Percentiles rank a stretch among this genome's conserved stretches.
These are phyloP conservation scores for Cantharis flavilabris DNA, from an alignment of 2,888 invertebrate species.

Conservation along the genomic window DNA sequence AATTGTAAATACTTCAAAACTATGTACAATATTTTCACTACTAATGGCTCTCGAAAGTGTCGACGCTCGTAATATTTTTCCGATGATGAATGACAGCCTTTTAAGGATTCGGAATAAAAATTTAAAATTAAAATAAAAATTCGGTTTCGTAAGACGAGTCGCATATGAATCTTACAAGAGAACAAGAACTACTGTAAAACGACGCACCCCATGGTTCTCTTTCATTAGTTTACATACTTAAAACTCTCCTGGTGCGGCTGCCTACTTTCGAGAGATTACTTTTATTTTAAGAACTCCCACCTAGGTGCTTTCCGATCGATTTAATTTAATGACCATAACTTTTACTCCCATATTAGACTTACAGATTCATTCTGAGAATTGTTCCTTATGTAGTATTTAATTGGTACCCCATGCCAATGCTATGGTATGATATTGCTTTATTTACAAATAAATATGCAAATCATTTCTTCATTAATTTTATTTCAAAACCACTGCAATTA, in stretches of 20 bases:
- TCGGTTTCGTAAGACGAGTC: neutral
- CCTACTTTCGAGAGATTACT: constrained; percentile 43
- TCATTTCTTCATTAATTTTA: neutral
- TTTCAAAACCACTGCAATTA: neutral
- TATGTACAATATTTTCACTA: neutral
- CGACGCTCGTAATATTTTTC: neutral
- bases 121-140: neutral
- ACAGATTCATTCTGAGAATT: constrained; percentile 18
- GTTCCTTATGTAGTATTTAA: constrained; percentile 8
- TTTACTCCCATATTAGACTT: constrained; percentile 22
- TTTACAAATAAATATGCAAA: neutral
- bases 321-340: constrained; percentile 43
- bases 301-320: constrained; percentile 47
- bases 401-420: neutral
- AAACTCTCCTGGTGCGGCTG: constrained; percentile 42
- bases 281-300: constrained; percentile 44
- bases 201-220: constrained; percentile 44
- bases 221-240: constrained; percentile 50
- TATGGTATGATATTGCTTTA: neutral
- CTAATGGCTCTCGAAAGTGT: neutral
- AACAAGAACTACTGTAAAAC: constrained; percentile 49
- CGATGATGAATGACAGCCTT: neutral
- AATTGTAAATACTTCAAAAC: neutral
- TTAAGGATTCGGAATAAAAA: neutral
- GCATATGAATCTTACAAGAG: constrained; percentile 27